These are phyloP conservation scores for Cottus gobio DNA, from an alignment of 2,113 vertebrate genomes.

Conservation along the genomic window DNA sequence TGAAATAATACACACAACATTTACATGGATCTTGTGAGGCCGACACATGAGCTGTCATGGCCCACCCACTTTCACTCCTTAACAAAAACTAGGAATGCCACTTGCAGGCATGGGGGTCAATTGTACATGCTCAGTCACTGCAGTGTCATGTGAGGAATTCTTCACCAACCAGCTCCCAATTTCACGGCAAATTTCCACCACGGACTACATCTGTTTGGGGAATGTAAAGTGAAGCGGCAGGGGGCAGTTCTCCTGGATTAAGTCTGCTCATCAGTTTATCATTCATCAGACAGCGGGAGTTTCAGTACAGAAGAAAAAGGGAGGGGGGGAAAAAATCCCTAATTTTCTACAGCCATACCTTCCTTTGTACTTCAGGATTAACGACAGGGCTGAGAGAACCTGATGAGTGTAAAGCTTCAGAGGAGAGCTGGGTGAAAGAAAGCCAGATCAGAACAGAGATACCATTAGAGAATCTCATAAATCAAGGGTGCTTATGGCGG, in stretches of 20 bases:
- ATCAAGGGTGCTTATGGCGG: constrained; percentile 79
- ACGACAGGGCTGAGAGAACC: constrained; percentile 78
- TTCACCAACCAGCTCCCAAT: constrained; percentile 73
- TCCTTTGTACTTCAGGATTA: constrained; percentile 84
- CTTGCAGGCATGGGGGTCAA: constrained; percentile 47
- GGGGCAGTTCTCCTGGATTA: constrained; percentile 79
- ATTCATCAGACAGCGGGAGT: constrained; percentile 78
- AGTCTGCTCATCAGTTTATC: constrained; percentile 83
- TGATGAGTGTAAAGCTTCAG: constrained; percentile 83
- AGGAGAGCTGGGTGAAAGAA: constrained; percentile 80
- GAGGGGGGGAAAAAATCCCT: constrained; percentile 58
- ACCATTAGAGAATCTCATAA: constrained; percentile 85
- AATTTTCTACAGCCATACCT: constrained; percentile 78
- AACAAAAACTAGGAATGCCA: constrained; percentile 64
- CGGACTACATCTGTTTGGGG: constrained; percentile 77
- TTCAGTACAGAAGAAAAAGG: constrained; percentile 44
- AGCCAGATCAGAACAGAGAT: constrained; percentile 83
- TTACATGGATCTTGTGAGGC: constrained; percentile 34
- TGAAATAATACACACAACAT: constrained; percentile 38
- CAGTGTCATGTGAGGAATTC: constrained; percentile 73
- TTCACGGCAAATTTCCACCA: constrained; percentile 82
- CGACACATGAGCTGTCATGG: constrained; percentile 32
- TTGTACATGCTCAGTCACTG: constrained; percentile 65
- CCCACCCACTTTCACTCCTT: constrained; percentile 57
- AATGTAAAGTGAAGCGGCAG: constrained; percentile 75